A percentile compares a stretch with the other conserved stretches of the same genome.
Conservation (phyloP, 2,888 invertebrate species). For the Amphimallon solstitiale region DNA sequence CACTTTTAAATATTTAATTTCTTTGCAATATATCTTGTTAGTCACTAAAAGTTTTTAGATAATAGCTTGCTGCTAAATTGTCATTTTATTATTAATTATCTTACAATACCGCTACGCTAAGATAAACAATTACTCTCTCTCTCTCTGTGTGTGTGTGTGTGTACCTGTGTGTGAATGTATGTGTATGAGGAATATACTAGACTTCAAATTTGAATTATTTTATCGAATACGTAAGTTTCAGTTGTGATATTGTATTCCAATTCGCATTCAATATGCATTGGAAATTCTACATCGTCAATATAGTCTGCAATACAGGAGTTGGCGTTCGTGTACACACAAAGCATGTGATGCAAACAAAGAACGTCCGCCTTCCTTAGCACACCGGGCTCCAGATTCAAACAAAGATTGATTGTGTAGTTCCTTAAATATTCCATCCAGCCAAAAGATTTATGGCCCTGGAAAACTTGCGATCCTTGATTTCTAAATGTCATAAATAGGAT, state of each 20-base stretch:
- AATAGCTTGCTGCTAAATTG: too few species aligned
- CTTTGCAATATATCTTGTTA: too few species aligned
- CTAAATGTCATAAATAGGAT: not conserved
- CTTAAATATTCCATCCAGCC: conserved; percentile 24
- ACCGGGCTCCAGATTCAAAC: conserved; percentile 15
- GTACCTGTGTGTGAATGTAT: too few species aligned
- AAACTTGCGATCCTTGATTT: not conserved
- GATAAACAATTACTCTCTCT: too few species aligned
- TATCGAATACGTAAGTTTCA: conserved; percentile 1
- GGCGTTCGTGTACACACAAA: conserved; percentile 27
- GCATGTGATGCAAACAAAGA: conserved; percentile 22
- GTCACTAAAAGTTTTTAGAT: too few species aligned
- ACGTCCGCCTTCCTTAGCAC: conserved; percentile 5
- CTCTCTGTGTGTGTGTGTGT: too few species aligned
- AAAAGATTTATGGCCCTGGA: conserved; percentile 5
- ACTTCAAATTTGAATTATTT: not conserved
- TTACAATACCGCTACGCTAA: too few species aligned
- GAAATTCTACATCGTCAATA: conserved; percentile 11
- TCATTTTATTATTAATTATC: too few species aligned
- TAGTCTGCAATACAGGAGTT: not conserved
- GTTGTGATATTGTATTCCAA: conserved; percentile 8
- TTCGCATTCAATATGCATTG: conserved; percentile 26
- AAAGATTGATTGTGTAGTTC: conserved; percentile 29
- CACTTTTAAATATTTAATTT: too few species aligned
- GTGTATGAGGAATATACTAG: too few species aligned